Percentiles rank a stretch among this genome's conserved stretches.
Evolutionary conservation across 2,113 vertebrate genomes (phyloP).

Genomic region (Ictalurus furcatus): DNA sequence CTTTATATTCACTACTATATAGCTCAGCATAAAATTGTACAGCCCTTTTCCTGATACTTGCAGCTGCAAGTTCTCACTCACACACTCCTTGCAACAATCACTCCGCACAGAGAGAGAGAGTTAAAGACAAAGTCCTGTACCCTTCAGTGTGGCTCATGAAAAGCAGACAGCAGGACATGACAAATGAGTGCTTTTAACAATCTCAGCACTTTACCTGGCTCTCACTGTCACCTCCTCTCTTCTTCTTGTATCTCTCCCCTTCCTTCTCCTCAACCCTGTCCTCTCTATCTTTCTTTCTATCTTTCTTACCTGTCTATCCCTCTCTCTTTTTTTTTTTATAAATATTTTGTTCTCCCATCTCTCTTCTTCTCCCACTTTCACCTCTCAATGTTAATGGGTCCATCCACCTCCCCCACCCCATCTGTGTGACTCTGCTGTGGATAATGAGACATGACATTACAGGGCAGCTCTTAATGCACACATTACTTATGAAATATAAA

Average conservation of each 20-base stretch:
- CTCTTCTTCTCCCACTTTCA: neutral
- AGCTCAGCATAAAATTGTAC: no score
- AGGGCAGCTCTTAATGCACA: conserved; percentile 67
- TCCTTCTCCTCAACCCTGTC: neutral
- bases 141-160: conserved; percentile 72
- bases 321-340: neutral
- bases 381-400: neutral
- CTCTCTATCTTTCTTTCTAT: neutral
- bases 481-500: conserved; percentile 71
- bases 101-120: neutral
- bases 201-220: conserved; percentile 42
- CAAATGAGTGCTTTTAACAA: conserved; percentile 71
- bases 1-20: no score
- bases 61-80: no score
- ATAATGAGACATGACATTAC: conserved; percentile 73
- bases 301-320: neutral
- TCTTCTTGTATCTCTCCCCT: neutral
- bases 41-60: no score
- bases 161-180: conserved; percentile 65
- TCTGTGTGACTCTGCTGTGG: conserved; percentile 46
- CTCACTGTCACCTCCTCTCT: neutral
- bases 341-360: neutral
- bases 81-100: no score
- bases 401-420: neutral
- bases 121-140: conserved; percentile 64